Evolutionary conservation across 2,797 vertebrate genomes (phyloP).

Genomic region (Okamejei kenojei): DNA sequence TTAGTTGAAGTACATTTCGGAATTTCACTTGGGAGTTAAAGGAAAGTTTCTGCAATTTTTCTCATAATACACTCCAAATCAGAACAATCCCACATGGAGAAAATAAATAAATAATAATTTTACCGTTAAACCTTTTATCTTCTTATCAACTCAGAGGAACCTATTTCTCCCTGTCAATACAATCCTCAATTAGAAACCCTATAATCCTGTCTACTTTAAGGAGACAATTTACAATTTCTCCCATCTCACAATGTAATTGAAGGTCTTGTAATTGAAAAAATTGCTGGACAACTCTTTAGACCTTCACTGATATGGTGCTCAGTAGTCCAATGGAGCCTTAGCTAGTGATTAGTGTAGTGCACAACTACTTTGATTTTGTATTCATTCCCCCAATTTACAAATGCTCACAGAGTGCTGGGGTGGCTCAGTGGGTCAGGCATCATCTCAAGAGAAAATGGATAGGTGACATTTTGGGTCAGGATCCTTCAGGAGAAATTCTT

Average conservation of each 20-base stretch:
- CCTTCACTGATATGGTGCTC: neutral
- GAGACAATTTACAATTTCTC: neutral
- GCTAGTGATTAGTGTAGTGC: neutral
- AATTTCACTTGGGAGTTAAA: neutral
- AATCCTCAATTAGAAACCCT: neutral
- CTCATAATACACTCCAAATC: no score
- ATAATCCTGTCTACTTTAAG: neutral
- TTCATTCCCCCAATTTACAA: no score
- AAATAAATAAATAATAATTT: neutral
- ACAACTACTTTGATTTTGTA: no score
- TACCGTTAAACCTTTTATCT: neutral
- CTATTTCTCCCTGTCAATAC: neutral
- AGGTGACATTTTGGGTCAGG: no score
- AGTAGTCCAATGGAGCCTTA: neutral
- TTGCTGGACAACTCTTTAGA: no score
- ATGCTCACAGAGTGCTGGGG: no score
- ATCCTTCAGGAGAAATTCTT: no score
- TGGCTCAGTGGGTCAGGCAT: no score
- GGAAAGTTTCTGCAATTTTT: no score
- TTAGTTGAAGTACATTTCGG: neutral
- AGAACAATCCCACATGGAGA: neutral
- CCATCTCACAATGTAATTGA: neutral
- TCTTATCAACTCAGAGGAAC: neutral
- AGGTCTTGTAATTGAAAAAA: neutral
- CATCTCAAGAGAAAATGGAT: no score